Evolutionary conservation across 1,140 invertebrate genomes (phyloP).

Genomic region (Pseudomyrmex gracilis): DNA sequence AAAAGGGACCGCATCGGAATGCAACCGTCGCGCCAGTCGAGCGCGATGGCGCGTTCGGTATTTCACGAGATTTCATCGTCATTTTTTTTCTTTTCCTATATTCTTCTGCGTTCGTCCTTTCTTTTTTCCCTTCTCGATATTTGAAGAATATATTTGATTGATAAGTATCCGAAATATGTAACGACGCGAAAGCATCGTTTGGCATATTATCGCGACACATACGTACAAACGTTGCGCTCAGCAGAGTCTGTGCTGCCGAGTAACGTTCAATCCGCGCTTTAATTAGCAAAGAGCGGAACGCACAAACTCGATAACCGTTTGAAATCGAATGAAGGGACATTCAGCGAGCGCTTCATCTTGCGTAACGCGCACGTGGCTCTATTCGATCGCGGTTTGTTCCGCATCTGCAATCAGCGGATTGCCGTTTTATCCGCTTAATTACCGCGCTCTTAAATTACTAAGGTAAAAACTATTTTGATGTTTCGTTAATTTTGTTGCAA

Average conservation of each 20-base stretch:
- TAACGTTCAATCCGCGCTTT: slow-evolving; percentile 1
- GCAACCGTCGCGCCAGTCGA: slow-evolving; percentile 65
- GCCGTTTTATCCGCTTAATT: too few relatives aligned
- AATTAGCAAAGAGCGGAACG: slow-evolving; percentile 10
- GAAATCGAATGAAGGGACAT: background rate
- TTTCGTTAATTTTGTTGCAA: too few relatives aligned
- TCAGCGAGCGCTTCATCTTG: background rate
- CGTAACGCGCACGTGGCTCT: too few relatives aligned
- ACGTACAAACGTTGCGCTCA: too few relatives aligned
- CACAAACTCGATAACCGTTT: background rate
- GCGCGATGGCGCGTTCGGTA: slow-evolving; percentile 67
- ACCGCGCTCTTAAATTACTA: too few relatives aligned
- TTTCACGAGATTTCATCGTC: slow-evolving; percentile 67
- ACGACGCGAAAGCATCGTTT: too few relatives aligned
- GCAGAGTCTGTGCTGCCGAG: too few relatives aligned
- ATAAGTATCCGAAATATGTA: too few relatives aligned
- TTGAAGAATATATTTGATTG: background rate
- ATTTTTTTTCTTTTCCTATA: slow-evolving; percentile 52
- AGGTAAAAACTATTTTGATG: too few relatives aligned
- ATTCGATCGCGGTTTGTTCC: too few relatives aligned
- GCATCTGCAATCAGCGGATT: too few relatives aligned
- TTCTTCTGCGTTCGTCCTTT: slow-evolving; percentile 12
- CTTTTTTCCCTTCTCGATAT: slow-evolving; percentile 22
- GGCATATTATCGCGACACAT: too few relatives aligned
- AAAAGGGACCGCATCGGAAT: slow-evolving; percentile 75